Evolutionary conservation across 2,113 vertebrate species (phyloP), one percentile per base, ranked within the genome.

Genomic region (Trachemys scripta): DNA sequence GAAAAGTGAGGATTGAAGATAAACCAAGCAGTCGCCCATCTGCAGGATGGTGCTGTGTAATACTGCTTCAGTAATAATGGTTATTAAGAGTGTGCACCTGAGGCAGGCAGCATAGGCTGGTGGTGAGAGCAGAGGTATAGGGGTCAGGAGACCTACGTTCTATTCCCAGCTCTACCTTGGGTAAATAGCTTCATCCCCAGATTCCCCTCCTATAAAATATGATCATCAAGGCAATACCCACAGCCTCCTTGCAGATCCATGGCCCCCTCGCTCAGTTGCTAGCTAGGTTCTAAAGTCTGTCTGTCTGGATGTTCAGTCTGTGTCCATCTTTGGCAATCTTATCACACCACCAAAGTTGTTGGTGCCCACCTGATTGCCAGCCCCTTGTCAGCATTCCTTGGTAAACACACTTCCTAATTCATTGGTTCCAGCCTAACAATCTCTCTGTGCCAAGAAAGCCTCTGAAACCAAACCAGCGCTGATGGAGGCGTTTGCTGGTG

Each of bases 191-290:
- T 45, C 38, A 6, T 7, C 50, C 69, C 10, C 69, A 17, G 38
- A 13, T 2, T 53, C 3, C 4, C n/a, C 13, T 2, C 0, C 0
- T 25, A 16, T 59, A 4, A 49, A n/a, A 17, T 1, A 2, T 1
- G 0, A 9, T 57, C 56, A 3, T 22, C 1, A 0, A 1, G 17
- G 20, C 42, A 45, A 45, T 6, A 25, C 75, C n/a, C 17, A 38
- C 35, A 16, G 4, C 31, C 62, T 69, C 62, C 35, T n/a, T 69
- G 31, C 8, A 69, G 35, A 4, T n/a, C 62, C 38, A 13, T 10
- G 9, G 19, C 35, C 35, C 10, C 35, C 35, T 38, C 19, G 35
- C 4, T 69, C 17, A 10, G 35, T 22, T 5, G 19, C 35, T n/a
- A 35, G 62, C 16, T 17, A 35, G 31, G 31, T n/a, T 57, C 53